phyloP scores from a whole-genome alignment of 2,888 invertebrate species.

The Gibbula magus region DNA sequence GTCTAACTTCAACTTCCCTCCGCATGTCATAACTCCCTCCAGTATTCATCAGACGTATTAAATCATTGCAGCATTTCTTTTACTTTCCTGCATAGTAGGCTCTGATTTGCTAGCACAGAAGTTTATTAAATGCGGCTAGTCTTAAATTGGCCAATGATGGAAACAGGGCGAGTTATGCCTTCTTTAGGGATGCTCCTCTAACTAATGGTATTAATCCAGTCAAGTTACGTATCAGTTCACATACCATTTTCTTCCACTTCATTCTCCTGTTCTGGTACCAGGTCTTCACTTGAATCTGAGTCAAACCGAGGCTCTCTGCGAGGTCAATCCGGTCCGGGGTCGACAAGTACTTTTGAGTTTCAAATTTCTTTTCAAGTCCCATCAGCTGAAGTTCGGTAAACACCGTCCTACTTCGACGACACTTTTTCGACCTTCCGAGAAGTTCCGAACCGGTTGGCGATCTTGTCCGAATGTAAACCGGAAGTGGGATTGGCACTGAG shows the following conservation, averaged over 20 bases:
- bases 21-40: too few relatives aligned
- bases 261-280: conserved; percentile 77
- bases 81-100: too few relatives aligned
- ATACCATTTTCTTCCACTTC: conserved; percentile 77
- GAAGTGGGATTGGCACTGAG: conserved; percentile 66
- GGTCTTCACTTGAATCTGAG: conserved; percentile 77
- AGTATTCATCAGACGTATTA: too few relatives aligned
- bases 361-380: conserved; percentile 75
- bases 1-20: too few relatives aligned
- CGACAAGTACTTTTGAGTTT: conserved; percentile 76
- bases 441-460: conserved; percentile 56
- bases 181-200: not conserved
- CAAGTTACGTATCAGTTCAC: not conserved
- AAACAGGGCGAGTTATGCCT: too few relatives aligned
- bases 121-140: too few relatives aligned
- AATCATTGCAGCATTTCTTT: too few relatives aligned
- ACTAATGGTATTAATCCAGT: not conserved
- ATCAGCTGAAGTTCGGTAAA: conserved; percentile 74
- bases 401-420: conserved; percentile 71
- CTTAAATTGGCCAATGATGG: too few relatives aligned
- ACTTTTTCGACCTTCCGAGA: conserved; percentile 63
- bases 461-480: conserved; percentile 66
- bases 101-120: too few relatives aligned
- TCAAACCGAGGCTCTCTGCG: conserved; percentile 75
- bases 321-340: conserved; percentile 76